A percentile compares a stretch with the other conserved stretches of the same genome.
Evolutionary conservation across 2,888 invertebrate genomes (phyloP).

Genomic region (Pollenia griseotomentosa): DNA sequence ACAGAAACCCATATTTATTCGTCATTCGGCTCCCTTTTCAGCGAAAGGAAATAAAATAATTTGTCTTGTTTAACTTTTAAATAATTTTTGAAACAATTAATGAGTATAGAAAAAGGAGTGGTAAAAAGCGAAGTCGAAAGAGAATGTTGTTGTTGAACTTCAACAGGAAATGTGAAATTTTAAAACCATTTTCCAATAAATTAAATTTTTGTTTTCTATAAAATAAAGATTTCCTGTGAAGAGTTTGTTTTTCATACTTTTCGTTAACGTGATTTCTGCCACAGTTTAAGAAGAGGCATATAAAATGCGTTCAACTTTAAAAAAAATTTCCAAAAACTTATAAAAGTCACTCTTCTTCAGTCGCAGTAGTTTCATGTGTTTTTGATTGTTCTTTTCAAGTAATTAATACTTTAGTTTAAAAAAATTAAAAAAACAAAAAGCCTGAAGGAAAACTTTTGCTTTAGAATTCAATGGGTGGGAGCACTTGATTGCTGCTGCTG

Average conservation of each 20-base stretch:
- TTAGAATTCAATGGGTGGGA: not conserved
- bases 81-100: too few relatives aligned
- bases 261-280: too few relatives aligned
- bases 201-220: conserved; percentile 17
- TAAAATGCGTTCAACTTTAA: conserved; percentile 22
- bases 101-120: too few relatives aligned
- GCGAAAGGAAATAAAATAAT: conserved; percentile 30
- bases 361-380: conserved; percentile 1
- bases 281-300: not conserved
- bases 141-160: not conserved
- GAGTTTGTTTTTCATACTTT: conserved; percentile 20
- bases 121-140: too few relatives aligned
- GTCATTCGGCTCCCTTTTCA: not conserved
- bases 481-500: conserved; percentile 1
- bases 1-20: not conserved
- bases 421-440: not conserved
- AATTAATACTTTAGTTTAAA: conserved; percentile 20
- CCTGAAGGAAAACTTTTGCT: not conserved
- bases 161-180: conserved; percentile 31
- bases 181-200: conserved; percentile 59
- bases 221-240: not conserved
- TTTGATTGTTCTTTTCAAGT: conserved; percentile 39
- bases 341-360: not conserved
- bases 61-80: conserved; percentile 28
- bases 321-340: conserved; percentile 35